phyloP scores from a whole-genome alignment of 2,888 invertebrate species.

The Tiliacea citrago region DNA sequence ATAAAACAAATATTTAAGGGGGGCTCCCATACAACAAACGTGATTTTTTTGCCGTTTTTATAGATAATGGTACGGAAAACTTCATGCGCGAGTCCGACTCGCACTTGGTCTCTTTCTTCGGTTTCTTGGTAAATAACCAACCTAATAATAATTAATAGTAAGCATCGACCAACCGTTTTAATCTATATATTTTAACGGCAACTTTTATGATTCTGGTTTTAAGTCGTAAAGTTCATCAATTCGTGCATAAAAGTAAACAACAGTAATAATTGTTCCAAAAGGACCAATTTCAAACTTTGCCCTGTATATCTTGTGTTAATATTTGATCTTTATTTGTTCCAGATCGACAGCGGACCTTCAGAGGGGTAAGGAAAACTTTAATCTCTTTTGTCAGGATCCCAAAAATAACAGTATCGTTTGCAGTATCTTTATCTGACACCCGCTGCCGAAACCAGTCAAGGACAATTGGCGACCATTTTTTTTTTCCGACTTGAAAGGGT shows the following conservation, averaged over 20 bases:
- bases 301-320: constrained; percentile 22
- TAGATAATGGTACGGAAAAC: too few species aligned
- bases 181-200: neutral
- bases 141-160: neutral
- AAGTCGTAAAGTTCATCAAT: neutral
- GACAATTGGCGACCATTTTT: constrained; percentile 50
- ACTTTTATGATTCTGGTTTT: neutral
- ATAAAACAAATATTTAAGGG: too few species aligned
- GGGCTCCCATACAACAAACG: too few species aligned
- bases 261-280: neutral
- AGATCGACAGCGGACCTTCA: constrained; percentile 46
- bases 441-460: constrained; percentile 11
- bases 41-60: too few species aligned
- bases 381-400: constrained; percentile 50
- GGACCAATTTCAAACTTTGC: neutral
- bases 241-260: neutral
- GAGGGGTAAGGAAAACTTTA: constrained; percentile 54
- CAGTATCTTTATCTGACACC: constrained; percentile 57
- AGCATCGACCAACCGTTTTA: neutral
- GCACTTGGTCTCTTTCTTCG: too few species aligned
- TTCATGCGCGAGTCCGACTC: too few species aligned
- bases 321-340: constrained; percentile 55
- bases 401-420: constrained; percentile 64
- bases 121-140: neutral
- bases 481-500: constrained; percentile 62